Base-by-base conservation (phyloP, 2,113 vertebrate species). In the Puntigrus tetrazona region DNA sequence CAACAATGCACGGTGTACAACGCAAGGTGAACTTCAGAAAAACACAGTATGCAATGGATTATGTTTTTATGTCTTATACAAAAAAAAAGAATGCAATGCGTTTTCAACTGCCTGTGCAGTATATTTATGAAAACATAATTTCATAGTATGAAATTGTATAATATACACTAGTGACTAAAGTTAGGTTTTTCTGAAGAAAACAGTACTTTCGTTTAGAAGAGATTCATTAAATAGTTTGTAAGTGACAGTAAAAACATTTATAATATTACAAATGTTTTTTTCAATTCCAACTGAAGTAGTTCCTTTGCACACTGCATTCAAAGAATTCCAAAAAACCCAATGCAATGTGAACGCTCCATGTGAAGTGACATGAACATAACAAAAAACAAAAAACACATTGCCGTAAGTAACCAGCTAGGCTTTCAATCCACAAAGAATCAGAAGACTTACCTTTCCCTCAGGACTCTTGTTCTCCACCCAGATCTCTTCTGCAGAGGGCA, bases 391-490 rank as follows among this genome's bases (percentile, higher is more conserved):
- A 36, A 34, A 10, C n/a, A 27, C 45, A 2, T 52, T 52, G 20
- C 65, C 31, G 10, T 36, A 10, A 31, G 65, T 0, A 77, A 22
- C 31, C 5, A 77, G 25, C 31, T 10, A 31, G 7, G 8, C 5
- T 61, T 43, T 6, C 6, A 67, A 3, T 34, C 7, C 70, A 73
- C 13, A 1, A 73, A 45, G 27, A 76, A 9, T 20, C 1, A 52
- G 7, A 20, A 27, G n/a, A 14, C 29, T 69, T 88, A 97, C 96
- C 95, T 97, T 97, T 87, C 96, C 96, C 29, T 97, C 96, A 0
- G 95, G 95, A 86, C 96, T 96, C 90, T 96, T 97, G 90, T 97
- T 97, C 92, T 97, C 96, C 25, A 97, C 96, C 96, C 96, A 97
- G 82, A 97, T 96, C 89, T 96, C 95, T 85, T 97, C 96, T 55